phyloP scores from a whole-genome alignment of 2,888 invertebrate species.

The Sinopyrophorus schimmeli region DNA sequence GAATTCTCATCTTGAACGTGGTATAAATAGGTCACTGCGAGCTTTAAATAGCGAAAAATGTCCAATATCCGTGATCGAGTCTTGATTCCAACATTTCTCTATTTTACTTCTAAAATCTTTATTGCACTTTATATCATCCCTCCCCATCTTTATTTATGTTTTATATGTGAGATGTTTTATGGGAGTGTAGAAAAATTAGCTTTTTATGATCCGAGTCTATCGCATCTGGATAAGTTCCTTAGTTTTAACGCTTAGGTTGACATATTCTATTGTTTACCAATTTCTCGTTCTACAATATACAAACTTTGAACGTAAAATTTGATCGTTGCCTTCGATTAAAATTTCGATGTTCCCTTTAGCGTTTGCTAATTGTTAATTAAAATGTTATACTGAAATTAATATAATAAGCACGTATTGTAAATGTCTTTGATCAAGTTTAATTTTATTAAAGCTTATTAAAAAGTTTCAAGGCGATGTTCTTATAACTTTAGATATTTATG shows the following conservation, averaged over 20 bases:
- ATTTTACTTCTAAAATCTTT: conserved; percentile 7
- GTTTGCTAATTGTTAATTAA: too few species aligned
- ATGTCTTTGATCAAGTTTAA: too few species aligned
- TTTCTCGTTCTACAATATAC: too few species aligned
- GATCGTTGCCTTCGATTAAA: too few species aligned
- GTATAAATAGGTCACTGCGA: conserved; percentile 7
- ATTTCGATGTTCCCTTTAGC: too few species aligned
- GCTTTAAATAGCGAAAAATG: conserved; percentile 14
- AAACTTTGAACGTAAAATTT: too few species aligned
- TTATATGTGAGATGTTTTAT: conserved; percentile 8
- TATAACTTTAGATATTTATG: too few species aligned
- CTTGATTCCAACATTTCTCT: conserved; percentile 10
- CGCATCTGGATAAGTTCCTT: conserved; percentile 1
- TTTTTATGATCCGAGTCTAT: background rate
- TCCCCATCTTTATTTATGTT: conserved; percentile 12
- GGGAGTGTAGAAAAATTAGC: conserved; percentile 4
- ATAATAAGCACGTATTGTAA: too few species aligned
- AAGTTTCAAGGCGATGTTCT: too few species aligned
- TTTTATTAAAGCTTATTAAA: too few species aligned
- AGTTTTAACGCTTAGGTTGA: background rate
- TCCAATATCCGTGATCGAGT: conserved; percentile 14
- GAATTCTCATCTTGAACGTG: conserved; percentile 4
- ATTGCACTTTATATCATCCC: conserved; percentile 11
- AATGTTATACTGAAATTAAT: too few species aligned
- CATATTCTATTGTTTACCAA: background rate